phyloP scores from a whole-genome alignment of 2,113 vertebrate species.

The Propithecus coquereli region DNA sequence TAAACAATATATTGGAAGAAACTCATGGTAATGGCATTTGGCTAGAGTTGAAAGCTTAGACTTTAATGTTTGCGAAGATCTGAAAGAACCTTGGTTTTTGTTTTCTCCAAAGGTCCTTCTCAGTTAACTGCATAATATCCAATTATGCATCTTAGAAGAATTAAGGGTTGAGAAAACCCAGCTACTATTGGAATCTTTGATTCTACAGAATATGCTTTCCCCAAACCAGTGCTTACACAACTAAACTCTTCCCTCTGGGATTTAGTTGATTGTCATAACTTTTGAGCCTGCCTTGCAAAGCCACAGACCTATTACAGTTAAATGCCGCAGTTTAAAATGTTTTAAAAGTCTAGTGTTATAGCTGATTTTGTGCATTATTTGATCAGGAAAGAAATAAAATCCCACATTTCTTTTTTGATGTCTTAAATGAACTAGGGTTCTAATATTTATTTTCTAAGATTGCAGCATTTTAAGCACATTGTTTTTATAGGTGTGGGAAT shows the following conservation, averaged over 20 bases:
- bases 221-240: constrained; percentile 52
- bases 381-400: not conserved
- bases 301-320: constrained; percentile 54
- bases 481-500: constrained; percentile 12
- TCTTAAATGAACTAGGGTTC: constrained; percentile 25
- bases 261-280: constrained; percentile 46
- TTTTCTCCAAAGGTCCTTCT: constrained; percentile 61
- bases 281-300: constrained; percentile 61
- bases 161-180: constrained; percentile 69
- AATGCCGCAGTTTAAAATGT: constrained; percentile 33
- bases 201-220: constrained; percentile 17
- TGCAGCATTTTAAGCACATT: not conserved
- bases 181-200: constrained; percentile 66
- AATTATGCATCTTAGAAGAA: constrained; percentile 69
- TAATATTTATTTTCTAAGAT: constrained; percentile 50
- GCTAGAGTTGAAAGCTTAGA: constrained; percentile 67
- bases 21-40: constrained; percentile 64
- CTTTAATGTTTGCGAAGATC: constrained; percentile 68
- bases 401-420: not conserved
- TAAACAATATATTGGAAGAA: constrained; percentile 46
- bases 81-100: constrained; percentile 54
- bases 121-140: constrained; percentile 66
- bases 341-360: constrained; percentile 42
- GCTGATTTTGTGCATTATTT: constrained; percentile 48
- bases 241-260: constrained; percentile 46